Evolutionary conservation across 53 echinoderm and acorn worm genomes (phyloP), one percentile per base, ranked within the genome.

Genomic region (Crossaster papposus): DNA sequence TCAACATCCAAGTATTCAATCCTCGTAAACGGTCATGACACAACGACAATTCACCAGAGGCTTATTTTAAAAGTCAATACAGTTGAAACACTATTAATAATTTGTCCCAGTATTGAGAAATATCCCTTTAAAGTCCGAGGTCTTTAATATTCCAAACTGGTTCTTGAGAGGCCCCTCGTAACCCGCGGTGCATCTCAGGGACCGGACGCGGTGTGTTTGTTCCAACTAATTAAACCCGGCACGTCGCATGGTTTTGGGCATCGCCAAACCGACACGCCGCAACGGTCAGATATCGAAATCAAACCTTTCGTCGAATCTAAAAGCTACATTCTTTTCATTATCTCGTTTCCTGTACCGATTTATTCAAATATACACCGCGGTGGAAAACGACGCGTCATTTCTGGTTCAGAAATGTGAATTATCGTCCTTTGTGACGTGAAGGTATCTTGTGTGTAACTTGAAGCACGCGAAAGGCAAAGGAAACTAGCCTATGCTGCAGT

Each of bases 211-310:
- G 83, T 50, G 50, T 83, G 70, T 65, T 83, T 70, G 68, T 38
- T 70, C 83, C 65, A 70, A 65, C 65, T 83, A 83, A 83, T 83
- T 83, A 50, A 83, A 38, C 65, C 35, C 18, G 36, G 74, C 74
- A 35, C 74, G 28, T 23, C 10, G n/a, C 24, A 26, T 5, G 24
- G 22, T 7, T 6, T 18, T 68, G 20, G 28, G 68, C 24, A 68
- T 68, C 28, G 28, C 68, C 28, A 2, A n/a, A 68, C 28, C 68
- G 68, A 68, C 11, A 11, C 20, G 26, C 22, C 22, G 28, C 24
- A 26, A 68, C 24, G 10, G 68, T 1, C 28, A 64, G 14, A 14
- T 3, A 20, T 68, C 10, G 68, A 68, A 68, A 68, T 0, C n/a
- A 14, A 68, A 24, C 17, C n/a, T 58, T 58, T 58, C 6, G 58